These are phyloP conservation scores for Phrynosoma blainvillii DNA, from an alignment of 2,113 vertebrate species.

Conservation along the genomic window DNA sequence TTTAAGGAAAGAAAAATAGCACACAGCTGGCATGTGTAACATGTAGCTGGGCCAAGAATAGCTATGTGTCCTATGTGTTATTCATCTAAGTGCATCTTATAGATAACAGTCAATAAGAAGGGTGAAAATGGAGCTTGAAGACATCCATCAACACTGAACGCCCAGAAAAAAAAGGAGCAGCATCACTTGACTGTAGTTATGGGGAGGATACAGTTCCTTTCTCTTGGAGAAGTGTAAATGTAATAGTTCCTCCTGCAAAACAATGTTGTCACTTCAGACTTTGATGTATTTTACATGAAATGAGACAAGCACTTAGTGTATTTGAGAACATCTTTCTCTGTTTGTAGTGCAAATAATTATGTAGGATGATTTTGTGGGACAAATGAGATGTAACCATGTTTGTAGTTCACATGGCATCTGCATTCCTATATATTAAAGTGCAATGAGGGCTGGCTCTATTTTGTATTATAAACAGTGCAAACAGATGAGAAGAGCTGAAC, in stretches of 20 bases:
- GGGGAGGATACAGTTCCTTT: not conserved
- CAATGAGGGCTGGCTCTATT: not conserved
- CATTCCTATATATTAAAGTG: not conserved
- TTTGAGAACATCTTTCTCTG: accelerated
- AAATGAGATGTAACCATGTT: not conserved
- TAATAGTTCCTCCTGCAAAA: no score
- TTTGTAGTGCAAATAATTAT: not conserved
- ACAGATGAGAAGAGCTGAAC: not conserved
- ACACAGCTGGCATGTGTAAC: not conserved
- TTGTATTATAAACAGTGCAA: not conserved
- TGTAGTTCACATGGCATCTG: not conserved
- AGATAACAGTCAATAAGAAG: not conserved
- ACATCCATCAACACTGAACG: not conserved
- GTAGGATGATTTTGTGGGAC: constrained; percentile 4
- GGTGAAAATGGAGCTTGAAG: not conserved
- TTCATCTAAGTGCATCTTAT: not conserved
- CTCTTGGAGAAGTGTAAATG: no score
- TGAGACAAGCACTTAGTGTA: not conserved
- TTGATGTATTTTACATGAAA: no score
- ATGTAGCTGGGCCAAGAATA: not conserved
- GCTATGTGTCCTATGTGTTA: not conserved
- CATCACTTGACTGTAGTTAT: not conserved
- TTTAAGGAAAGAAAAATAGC: not conserved
- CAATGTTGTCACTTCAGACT: no score
- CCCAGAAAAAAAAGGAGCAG: not conserved